Base-by-base conservation (phyloP, 1,140 invertebrate genomes). In the Drosophila insularis region DNA sequence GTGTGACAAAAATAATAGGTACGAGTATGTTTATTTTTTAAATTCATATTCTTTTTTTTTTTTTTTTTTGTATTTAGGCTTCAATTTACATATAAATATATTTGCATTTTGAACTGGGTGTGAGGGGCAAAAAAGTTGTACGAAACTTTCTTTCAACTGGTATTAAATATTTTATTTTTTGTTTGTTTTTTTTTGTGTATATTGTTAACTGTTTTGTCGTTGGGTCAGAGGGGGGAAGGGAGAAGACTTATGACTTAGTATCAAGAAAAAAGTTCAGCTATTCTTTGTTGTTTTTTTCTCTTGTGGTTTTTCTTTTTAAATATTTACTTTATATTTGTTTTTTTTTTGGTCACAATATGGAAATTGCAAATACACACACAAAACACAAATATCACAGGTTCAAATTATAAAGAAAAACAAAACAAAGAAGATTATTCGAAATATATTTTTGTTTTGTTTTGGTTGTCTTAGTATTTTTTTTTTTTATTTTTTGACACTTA, bases 61-160 rank as follows among this genome's bases (percentile, higher is more conserved):
- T 61, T 61, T 63, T 70, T 68, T 53, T 50, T 63, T 70, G 50
- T 77, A 59, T 64, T 68, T 61, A 60, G 32, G 43, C 62, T 74
- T 68, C 67, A 43, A 67, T 40, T 76, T 71, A 60, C 54, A 39
- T 53, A 32, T 79, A 32, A 76, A 81, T 87, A 82, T 82, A 74
- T 82, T 81, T 86, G 82, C 79, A 87, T 87, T 87, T 87, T 80
- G 82, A 87, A 87, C 82, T 87, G 82, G 82, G 82, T 87, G 82
- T 87, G 72, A 74, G 43, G 43, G 27, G 27, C 27, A 11, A 50
- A 70, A 60, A 76, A 86, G 72, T 87, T 87, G 71, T 68, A 67
- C 55, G 40, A 61, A 74, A 50, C 43, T 55, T 55, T 55, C 13
- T 55, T 55, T 27, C 23, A 10, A 17, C 11, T 35, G 13, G 54